A percentile compares a stretch with the other conserved stretches of the same genome.
phyloP scores from a whole-genome alignment of 2,888 invertebrate species.

The Melieria picta region DNA sequence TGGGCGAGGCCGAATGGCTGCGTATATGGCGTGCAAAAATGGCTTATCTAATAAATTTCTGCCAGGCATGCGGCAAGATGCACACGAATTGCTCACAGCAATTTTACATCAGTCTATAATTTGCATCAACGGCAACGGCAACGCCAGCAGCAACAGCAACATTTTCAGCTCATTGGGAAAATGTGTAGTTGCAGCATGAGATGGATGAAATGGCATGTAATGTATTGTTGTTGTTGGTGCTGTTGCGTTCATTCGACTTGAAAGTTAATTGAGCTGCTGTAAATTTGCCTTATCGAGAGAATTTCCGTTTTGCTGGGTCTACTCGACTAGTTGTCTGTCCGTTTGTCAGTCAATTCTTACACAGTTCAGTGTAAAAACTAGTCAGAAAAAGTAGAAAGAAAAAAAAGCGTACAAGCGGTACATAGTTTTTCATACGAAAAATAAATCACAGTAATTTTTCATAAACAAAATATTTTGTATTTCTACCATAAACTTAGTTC shows the following conservation, averaged over 20 bases:
- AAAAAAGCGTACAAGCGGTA: too few relatives aligned
- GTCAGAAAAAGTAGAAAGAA: too few relatives aligned
- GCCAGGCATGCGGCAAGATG: background rate
- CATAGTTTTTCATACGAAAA: too few relatives aligned
- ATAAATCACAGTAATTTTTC: too few relatives aligned
- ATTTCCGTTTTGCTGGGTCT: too few relatives aligned
- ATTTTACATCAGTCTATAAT: conserved; percentile 19
- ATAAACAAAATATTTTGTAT: too few relatives aligned
- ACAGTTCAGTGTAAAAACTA: too few relatives aligned
- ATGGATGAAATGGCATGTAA: conserved; percentile 8
- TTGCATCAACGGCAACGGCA: conserved; percentile 8
- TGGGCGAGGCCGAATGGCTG: background rate
- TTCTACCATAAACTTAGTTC: too few relatives aligned
- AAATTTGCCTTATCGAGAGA: too few relatives aligned
- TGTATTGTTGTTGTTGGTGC: background rate
- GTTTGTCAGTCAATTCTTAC: too few relatives aligned
- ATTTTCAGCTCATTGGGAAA: conserved; percentile 7
- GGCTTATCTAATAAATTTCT: too few relatives aligned
- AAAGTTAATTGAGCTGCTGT: background rate
- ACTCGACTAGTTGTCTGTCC: too few relatives aligned
- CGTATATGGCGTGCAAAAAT: background rate
- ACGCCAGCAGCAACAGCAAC: background rate
- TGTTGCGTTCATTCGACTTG: background rate
- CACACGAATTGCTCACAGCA: conserved; percentile 10
- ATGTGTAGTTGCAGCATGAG: conserved; percentile 3